Conservation (phyloP, 2,888 invertebrate genomes). For the Aleiodes testaceus region DNA sequence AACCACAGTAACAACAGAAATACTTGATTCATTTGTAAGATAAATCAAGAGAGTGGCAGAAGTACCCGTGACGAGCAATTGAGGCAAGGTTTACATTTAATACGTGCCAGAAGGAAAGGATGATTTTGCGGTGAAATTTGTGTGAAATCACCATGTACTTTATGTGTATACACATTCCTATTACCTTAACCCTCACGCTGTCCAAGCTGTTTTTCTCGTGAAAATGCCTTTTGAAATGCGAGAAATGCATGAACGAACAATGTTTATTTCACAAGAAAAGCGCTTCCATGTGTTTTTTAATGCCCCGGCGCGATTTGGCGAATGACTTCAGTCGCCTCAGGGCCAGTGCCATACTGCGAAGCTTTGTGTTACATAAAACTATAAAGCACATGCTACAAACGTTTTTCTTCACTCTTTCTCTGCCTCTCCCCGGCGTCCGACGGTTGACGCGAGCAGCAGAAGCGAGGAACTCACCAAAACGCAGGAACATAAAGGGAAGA, state of each 20-base stretch:
- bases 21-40: no score
- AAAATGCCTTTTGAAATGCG: constrained; percentile 14
- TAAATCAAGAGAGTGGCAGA: background rate
- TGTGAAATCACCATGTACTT: background rate
- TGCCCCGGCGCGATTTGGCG: constrained; percentile 2
- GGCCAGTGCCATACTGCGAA: constrained; percentile 4
- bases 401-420: background rate
- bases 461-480: constrained; percentile 24
- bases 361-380: constrained; percentile 3
- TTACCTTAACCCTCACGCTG: background rate
- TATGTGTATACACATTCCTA: background rate
- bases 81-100: background rate
- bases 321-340: constrained; percentile 3
- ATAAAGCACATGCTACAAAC: no score
- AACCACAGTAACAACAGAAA: no score
- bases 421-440: no score
- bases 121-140: background rate
- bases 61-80: no score
- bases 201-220: background rate
- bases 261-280: constrained; percentile 17
- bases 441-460: constrained; percentile 39
- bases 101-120: background rate
- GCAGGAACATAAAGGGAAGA: constrained; percentile 25
- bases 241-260: background rate
- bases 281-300: constrained; percentile 7